Evolutionary conservation across 2,113 vertebrate species (phyloP).

Genomic region (Neodontobutis hainanensis): DNA sequence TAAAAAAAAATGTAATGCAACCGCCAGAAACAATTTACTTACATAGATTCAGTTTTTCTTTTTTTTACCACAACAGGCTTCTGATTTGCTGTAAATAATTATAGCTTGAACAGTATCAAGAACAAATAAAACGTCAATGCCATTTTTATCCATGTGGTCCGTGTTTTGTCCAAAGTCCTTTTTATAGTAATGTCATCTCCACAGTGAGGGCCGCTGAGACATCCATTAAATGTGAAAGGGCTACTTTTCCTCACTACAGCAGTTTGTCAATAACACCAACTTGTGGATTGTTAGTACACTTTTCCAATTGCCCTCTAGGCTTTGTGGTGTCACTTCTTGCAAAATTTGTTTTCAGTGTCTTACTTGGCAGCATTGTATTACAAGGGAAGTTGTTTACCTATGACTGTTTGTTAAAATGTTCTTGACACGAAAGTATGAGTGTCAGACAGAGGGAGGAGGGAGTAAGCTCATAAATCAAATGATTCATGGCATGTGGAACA

Average conservation of each 20-base stretch:
- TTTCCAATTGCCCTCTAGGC: slow-evolving; percentile 67
- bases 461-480: slow-evolving; percentile 70
- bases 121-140: slow-evolving; percentile 15
- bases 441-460: slow-evolving; percentile 64
- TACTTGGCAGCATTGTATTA: slow-evolving; percentile 66
- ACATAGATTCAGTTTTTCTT: no score
- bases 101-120: background rate
- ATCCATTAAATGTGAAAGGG: slow-evolving; percentile 63
- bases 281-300: slow-evolving; percentile 61
- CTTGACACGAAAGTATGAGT: slow-evolving; percentile 68
- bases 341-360: slow-evolving; percentile 60
- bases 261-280: slow-evolving; percentile 59
- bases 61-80: background rate
- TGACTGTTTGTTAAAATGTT: slow-evolving; percentile 70
- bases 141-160: slow-evolving; percentile 17
- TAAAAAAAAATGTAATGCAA: no score
- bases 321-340: slow-evolving; percentile 52
- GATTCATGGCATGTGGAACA: slow-evolving; percentile 77
- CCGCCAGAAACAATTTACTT: no score
- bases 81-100: background rate
- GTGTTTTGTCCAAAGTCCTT: slow-evolving; percentile 23
- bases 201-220: slow-evolving; percentile 42
- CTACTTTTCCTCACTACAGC: slow-evolving; percentile 59
- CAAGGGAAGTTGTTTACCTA: slow-evolving; percentile 74
- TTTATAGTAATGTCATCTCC: slow-evolving; percentile 49